A percentile compares a stretch with the other conserved stretches of the same genome.
Conservation (phyloP, 2,113 vertebrate genomes). For the Thinocorus orbignyianus region DNA sequence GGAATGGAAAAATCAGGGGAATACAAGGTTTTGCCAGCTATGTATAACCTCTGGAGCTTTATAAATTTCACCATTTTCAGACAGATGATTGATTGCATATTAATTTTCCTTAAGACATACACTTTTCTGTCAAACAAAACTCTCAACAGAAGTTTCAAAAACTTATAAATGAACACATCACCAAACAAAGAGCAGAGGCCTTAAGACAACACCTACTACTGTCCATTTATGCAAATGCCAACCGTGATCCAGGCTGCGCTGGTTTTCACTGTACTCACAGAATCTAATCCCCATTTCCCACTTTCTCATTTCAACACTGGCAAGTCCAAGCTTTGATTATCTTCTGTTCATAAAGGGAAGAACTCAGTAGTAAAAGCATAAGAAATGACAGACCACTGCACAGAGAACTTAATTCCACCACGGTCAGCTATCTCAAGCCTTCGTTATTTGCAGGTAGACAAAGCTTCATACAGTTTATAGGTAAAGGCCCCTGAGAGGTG, state of each 20-base stretch:
- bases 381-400: fast-evolving
- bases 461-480: background rate
- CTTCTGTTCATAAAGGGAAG: background rate
- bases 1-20: background rate
- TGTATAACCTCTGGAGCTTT: background rate
- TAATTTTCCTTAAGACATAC: background rate
- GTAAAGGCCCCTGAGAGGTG: background rate
- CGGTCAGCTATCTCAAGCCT: background rate
- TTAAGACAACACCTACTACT: background rate
- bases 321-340: background rate
- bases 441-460: background rate
- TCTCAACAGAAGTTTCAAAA: background rate
- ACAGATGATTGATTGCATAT: background rate
- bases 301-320: background rate
- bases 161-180: background rate
- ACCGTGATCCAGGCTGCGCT: background rate
- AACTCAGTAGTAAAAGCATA: background rate
- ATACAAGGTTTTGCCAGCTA: background rate
- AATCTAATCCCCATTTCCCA: background rate
- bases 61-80: background rate
- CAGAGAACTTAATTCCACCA: background rate
- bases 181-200: background rate
- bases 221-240: background rate
- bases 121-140: background rate
- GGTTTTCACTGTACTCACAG: background rate